Evolutionary conservation across 2,888 invertebrate species (phyloP).

Genomic region (Cantharis rustica): DNA sequence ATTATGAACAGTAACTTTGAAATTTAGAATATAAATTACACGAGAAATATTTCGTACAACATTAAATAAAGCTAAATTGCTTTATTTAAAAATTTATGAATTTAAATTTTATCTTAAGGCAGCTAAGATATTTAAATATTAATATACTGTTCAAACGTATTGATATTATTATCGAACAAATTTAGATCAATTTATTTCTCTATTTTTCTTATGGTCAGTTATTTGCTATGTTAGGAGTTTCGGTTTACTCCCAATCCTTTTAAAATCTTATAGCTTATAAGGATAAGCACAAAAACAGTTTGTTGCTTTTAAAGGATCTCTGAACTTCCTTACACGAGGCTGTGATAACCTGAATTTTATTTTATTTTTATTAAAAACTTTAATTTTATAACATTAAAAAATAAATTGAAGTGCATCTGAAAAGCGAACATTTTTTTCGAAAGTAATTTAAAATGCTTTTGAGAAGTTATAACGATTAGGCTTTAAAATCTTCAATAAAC

Average conservation of each 20-base stretch:
- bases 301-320: slow-evolving; percentile 18
- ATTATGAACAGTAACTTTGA: too few species aligned
- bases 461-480: neutral
- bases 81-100: too few species aligned
- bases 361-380: neutral
- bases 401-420: neutral
- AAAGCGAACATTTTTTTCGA: too few species aligned
- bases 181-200: slow-evolving; percentile 1
- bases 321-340: slow-evolving; percentile 9
- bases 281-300: slow-evolving; percentile 25
- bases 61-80: too few species aligned
- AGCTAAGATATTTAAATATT: neutral
- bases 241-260: slow-evolving; percentile 14
- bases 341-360: neutral
- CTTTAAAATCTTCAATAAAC: neutral
- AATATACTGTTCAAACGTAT: neutral
- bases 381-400: neutral
- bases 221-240: slow-evolving; percentile 10
- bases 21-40: too few species aligned
- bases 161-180: neutral
- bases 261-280: slow-evolving; percentile 16
- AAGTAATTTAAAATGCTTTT: neutral
- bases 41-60: too few species aligned
- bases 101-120: neutral
- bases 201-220: slow-evolving; percentile 21